Evolutionary conservation across 2,888 invertebrate species (phyloP).

Genomic region (Torymus aiolomorphi): DNA sequence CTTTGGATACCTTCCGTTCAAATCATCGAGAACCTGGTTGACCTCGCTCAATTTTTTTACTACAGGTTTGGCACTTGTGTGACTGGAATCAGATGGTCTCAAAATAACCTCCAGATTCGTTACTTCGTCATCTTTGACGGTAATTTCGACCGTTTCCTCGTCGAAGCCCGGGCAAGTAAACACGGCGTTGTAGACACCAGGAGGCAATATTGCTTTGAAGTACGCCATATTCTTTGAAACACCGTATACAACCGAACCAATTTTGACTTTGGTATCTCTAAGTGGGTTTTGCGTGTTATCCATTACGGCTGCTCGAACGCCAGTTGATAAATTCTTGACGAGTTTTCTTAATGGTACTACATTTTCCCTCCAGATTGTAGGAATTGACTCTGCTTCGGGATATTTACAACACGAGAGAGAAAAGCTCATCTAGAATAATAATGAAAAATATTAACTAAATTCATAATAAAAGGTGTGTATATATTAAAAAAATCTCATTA

Average conservation of each 20-base stretch:
- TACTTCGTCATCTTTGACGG: constrained; percentile 74
- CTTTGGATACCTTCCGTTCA: constrained; percentile 68
- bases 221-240: constrained; percentile 84
- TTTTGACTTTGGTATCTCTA: constrained; percentile 83
- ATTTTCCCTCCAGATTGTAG: constrained; percentile 72
- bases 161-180: constrained; percentile 81
- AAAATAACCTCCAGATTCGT: constrained; percentile 71
- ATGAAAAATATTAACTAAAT: constrained; percentile 54
- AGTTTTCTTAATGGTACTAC: constrained; percentile 70
- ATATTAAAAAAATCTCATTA: too few relatives aligned
- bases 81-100: constrained; percentile 51
- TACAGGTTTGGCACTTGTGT: neutral
- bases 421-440: constrained; percentile 66
- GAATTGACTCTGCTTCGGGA: constrained; percentile 78
- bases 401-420: constrained; percentile 89
- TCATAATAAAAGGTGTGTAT: too few relatives aligned
- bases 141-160: constrained; percentile 75
- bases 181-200: constrained; percentile 81
- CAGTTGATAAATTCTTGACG: constrained; percentile 67
- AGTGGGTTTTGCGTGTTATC: constrained; percentile 82
- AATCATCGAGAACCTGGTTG: constrained; percentile 63
- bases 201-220: constrained; percentile 84
- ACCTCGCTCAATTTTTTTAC: constrained; percentile 55
- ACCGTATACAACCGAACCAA: constrained; percentile 80
- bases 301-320: constrained; percentile 76